phyloP scores from a whole-genome alignment of 2,888 invertebrate genomes.

The Tryphoninae sp. region DNA sequence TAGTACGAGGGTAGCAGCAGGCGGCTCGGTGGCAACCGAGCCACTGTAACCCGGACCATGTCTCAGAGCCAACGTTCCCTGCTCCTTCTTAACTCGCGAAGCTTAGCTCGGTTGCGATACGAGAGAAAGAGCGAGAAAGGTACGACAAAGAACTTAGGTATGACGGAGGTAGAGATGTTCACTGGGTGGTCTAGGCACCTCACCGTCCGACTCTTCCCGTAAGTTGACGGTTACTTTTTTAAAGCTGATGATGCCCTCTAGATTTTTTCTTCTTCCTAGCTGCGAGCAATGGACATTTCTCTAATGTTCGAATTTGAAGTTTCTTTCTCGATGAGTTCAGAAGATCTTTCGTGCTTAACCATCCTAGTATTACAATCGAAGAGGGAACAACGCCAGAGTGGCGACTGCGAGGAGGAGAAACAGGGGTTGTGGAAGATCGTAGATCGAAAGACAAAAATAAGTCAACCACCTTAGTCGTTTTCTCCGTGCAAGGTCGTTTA shows the following conservation, averaged over 20 bases:
- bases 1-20: not conserved
- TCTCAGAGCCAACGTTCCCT: slow-evolving; percentile 45
- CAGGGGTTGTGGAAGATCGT: slow-evolving; percentile 27
- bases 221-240: slow-evolving; percentile 38
- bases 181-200: slow-evolving; percentile 8
- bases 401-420: slow-evolving; percentile 1
- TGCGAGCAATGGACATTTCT: slow-evolving; percentile 32
- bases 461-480: slow-evolving; percentile 18
- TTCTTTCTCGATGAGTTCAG: slow-evolving; percentile 29
- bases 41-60: slow-evolving; percentile 59
- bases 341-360: slow-evolving; percentile 51
- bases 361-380: not conserved
- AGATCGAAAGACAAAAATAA: slow-evolving; percentile 25
- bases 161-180: slow-evolving; percentile 11
- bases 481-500: not conserved
- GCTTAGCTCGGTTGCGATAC: slow-evolving; percentile 9
- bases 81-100: slow-evolving; percentile 48
- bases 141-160: slow-evolving; percentile 15
- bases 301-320: slow-evolving; percentile 58
- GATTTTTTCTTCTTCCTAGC: not conserved
- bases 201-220: slow-evolving; percentile 8
- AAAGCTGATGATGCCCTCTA: slow-evolving; percentile 27
- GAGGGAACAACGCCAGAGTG: slow-evolving; percentile 15
- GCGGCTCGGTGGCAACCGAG: slow-evolving; percentile 43
- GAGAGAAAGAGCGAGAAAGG: slow-evolving; percentile 21